phyloP scores from a whole-genome alignment of 2,888 invertebrate species.

The Agrochola lota region DNA sequence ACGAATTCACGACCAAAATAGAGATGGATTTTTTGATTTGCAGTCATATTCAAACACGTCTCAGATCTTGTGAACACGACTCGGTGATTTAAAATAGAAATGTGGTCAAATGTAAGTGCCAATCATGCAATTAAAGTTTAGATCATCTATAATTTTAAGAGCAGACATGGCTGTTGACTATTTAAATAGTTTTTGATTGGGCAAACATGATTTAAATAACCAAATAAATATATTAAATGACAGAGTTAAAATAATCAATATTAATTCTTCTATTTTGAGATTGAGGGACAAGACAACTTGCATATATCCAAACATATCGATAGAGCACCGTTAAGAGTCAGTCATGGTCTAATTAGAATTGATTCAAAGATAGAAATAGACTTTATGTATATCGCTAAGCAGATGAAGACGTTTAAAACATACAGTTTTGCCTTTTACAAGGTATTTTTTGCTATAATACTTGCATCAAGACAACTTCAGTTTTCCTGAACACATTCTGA shows the following conservation, averaged over 20 bases:
- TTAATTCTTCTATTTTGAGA: slow-evolving; percentile 1
- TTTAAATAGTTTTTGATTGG: background rate
- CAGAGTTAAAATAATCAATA: slow-evolving; percentile 6
- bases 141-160: slow-evolving; percentile 31
- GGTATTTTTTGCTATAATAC: background rate
- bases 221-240: background rate
- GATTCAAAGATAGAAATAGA: too few relatives aligned
- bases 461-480: background rate
- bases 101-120: slow-evolving; percentile 29
- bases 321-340: background rate
- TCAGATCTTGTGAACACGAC: slow-evolving; percentile 42
- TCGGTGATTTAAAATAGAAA: slow-evolving; percentile 44
- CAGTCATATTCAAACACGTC: slow-evolving; percentile 37
- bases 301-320: background rate
- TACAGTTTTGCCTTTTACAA: background rate
- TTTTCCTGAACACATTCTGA: background rate
- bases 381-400: background rate
- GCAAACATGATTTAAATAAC: slow-evolving; percentile 14
- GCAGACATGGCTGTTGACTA: slow-evolving; percentile 8
- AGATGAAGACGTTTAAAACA: background rate
- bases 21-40: slow-evolving; percentile 27
- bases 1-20: slow-evolving; percentile 22
- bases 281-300: background rate
- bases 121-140: slow-evolving; percentile 26
- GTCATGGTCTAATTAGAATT: background rate